A percentile compares a stretch with the other conserved stretches of the same genome.
Evolutionary conservation across 1,140 invertebrate species (phyloP).

Genomic region (Anastrepha ludens): DNA sequence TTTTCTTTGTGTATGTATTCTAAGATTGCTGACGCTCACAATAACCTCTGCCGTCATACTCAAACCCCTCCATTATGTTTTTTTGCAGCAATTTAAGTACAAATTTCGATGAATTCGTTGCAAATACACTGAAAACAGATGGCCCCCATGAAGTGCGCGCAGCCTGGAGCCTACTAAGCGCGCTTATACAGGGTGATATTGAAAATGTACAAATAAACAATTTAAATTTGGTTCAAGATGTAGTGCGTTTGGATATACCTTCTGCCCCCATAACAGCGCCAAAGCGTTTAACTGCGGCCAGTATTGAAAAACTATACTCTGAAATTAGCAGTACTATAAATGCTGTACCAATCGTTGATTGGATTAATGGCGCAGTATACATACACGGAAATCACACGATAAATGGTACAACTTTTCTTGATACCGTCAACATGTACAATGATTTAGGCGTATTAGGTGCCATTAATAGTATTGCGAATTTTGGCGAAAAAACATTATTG

Average conservation of each 20-base stretch:
- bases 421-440: slow-evolving; percentile 66
- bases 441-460: slow-evolving; percentile 63
- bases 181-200: slow-evolving; percentile 62
- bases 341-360: slow-evolving; percentile 71
- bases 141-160: slow-evolving; percentile 63
- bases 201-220: slow-evolving; percentile 70
- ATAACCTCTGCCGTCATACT: too few relatives aligned
- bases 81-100: slow-evolving; percentile 59
- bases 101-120: slow-evolving; percentile 69
- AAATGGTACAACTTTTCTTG: slow-evolving; percentile 60
- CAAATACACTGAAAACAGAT: slow-evolving; percentile 64
- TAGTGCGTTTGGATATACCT: slow-evolving; percentile 69
- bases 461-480: slow-evolving; percentile 62
- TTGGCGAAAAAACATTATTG: slow-evolving; percentile 61
- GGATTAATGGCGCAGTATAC: slow-evolving; percentile 72
- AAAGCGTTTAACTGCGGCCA: slow-evolving; percentile 67
- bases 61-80: neutral
- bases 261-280: slow-evolving; percentile 63
- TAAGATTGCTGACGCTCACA: too few relatives aligned
- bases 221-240: slow-evolving; percentile 72
- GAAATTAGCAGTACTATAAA: slow-evolving; percentile 68
- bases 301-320: slow-evolving; percentile 64
- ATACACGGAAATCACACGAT: slow-evolving; percentile 69
- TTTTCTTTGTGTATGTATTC: too few relatives aligned
- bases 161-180: slow-evolving; percentile 62